Percentiles rank a stretch among this genome's conserved stretches.
phyloP scores from a whole-genome alignment of 1,140 invertebrate species.

The Orussus abietinus region DNA sequence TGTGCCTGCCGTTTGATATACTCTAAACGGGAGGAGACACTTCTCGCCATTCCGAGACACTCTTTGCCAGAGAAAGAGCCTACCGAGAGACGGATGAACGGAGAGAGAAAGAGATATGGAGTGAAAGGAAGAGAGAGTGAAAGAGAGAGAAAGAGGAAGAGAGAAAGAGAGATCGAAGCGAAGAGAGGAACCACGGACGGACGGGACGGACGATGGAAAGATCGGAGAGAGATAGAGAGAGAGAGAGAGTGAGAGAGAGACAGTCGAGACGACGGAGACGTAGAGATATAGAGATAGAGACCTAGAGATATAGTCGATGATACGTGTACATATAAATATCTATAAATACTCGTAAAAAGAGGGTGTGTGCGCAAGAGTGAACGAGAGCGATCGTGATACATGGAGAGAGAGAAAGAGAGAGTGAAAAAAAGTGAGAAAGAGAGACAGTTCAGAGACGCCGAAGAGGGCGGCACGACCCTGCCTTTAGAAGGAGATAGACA shows the following conservation, averaged over 20 bases:
- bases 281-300: slow-evolving; percentile 13
- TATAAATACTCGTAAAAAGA: slow-evolving; percentile 8
- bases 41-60: too few species aligned
- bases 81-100: slow-evolving; percentile 7
- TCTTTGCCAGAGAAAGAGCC: slow-evolving; percentile 1
- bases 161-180: slow-evolving; percentile 7
- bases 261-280: slow-evolving; percentile 4
- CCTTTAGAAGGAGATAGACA: too few species aligned
- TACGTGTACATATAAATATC: slow-evolving; percentile 3
- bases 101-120: slow-evolving; percentile 9
- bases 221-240: slow-evolving; percentile 17
- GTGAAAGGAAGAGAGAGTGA: slow-evolving; percentile 4
- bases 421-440: slow-evolving; percentile 10
- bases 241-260: slow-evolving; percentile 13
- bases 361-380: slow-evolving; percentile 15
- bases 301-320: background rate
- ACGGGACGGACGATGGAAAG: slow-evolving; percentile 14
- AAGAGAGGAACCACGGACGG: slow-evolving; percentile 7
- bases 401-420: slow-evolving; percentile 19
- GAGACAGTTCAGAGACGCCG: too few species aligned
- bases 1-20: slow-evolving; percentile 59
- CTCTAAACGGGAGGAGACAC: too few species aligned
- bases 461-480: too few species aligned
- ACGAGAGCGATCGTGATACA: slow-evolving; percentile 19
- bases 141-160: slow-evolving; percentile 6